These are phyloP conservation scores for Actenoides hombroni DNA, from an alignment of 2,113 vertebrate genomes.

Conservation along the genomic window DNA sequence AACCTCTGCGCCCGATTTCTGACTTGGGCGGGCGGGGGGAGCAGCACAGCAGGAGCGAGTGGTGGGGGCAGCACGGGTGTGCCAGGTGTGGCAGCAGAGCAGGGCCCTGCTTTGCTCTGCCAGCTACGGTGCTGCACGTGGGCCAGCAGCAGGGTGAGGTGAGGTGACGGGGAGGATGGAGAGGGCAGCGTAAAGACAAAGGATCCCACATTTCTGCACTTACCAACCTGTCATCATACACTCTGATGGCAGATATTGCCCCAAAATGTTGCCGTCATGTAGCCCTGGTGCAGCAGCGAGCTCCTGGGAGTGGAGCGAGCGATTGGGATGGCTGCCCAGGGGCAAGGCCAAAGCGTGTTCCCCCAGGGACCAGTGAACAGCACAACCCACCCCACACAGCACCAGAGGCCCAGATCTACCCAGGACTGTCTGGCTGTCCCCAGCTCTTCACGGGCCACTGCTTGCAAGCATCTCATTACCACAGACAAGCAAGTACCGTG, in stretches of 20 bases:
- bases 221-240: not conserved
- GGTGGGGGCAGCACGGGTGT: not conserved
- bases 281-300: not conserved
- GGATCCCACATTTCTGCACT: not conserved
- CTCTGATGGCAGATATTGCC: not conserved
- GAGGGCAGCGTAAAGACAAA: not conserved
- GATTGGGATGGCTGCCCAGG: not conserved
- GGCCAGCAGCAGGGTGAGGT: not conserved
- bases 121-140: not conserved
- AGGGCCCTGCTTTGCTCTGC: not conserved
- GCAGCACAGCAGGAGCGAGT: not conserved
- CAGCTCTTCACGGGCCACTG: not conserved
- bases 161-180: not conserved
- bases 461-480: not conserved
- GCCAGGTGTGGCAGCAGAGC: rapidly evolving
- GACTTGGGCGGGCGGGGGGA: not conserved
- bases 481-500: not conserved
- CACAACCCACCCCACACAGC: not conserved
- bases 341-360: not conserved
- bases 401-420: not conserved
- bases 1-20: not conserved
- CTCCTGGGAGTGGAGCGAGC: not conserved
- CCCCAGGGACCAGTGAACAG: not conserved
- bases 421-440: not conserved
- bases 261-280: rapidly evolving